These are phyloP conservation scores for Phasia obesa DNA, from an alignment of 2,888 invertebrate species.

Conservation along the genomic window DNA sequence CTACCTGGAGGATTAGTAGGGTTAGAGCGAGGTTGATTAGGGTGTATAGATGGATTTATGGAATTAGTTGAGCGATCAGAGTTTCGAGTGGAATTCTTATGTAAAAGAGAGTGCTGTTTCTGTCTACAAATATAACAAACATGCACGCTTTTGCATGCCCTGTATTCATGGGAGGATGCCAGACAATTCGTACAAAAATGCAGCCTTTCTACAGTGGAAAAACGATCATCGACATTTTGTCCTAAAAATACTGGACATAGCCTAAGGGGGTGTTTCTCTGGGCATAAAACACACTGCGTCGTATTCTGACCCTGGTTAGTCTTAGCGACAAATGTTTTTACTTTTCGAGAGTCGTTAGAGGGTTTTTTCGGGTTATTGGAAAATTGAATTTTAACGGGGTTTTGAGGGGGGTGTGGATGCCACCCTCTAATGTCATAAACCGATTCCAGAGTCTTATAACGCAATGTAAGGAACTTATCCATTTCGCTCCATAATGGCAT, in stretches of 20 bases:
- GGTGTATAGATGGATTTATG: too few relatives aligned
- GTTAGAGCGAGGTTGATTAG: too few relatives aligned
- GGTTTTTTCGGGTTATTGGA: neutral
- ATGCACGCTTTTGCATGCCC: too few relatives aligned
- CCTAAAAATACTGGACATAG: neutral
- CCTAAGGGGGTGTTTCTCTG: neutral
- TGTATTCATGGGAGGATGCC: too few relatives aligned
- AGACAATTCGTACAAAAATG: neutral
- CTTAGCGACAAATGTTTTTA: neutral
- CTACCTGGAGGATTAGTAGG: neutral
- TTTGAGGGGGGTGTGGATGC: neutral
- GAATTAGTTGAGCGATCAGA: too few relatives aligned
- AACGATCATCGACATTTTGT: neutral
- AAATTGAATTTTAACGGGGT: neutral
- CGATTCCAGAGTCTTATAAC: neutral
- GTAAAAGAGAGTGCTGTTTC: too few relatives aligned
- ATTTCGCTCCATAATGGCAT: neutral
- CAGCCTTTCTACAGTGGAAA: neutral
- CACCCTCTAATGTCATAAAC: too few relatives aligned
- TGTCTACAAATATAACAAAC: too few relatives aligned
- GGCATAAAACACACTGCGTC: neutral
- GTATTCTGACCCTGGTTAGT: neutral
- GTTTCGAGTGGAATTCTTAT: too few relatives aligned
- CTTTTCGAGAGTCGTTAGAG: neutral
- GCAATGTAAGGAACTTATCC: slow-evolving; percentile 10